Conservation (phyloP, 1,140 invertebrate species). For the Diorhabda sublineata region DNA sequence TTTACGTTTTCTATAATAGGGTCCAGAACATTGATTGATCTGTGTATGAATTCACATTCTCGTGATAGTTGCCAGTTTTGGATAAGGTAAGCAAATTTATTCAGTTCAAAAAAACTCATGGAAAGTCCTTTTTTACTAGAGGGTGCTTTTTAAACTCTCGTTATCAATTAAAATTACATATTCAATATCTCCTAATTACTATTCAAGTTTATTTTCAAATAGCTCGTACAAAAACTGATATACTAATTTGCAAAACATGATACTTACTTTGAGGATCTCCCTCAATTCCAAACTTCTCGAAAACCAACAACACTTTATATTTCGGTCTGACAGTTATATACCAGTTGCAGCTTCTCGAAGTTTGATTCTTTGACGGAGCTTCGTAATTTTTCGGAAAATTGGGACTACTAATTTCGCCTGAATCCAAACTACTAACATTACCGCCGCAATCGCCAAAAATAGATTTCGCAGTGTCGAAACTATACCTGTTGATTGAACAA, state of each 20-base stretch:
- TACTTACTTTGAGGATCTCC: constrained; percentile 75
- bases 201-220: too few relatives aligned
- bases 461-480: constrained; percentile 81
- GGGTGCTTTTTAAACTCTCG: too few relatives aligned
- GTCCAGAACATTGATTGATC: too few relatives aligned
- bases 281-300: constrained; percentile 83
- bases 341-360: constrained; percentile 88
- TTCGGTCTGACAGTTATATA: constrained; percentile 78
- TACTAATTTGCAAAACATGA: neutral
- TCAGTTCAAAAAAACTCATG: too few relatives aligned
- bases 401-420: constrained; percentile 78
- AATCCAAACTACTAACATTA: constrained; percentile 79
- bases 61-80: too few relatives aligned
- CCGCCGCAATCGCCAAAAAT: constrained; percentile 89
- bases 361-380: constrained; percentile 65
- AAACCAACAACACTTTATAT: constrained; percentile 80
- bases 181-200: too few relatives aligned
- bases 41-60: too few relatives aligned
- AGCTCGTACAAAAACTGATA: too few relatives aligned
- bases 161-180: too few relatives aligned
- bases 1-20: too few relatives aligned
- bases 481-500: constrained; percentile 52
- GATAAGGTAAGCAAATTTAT: too few relatives aligned
- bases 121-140: too few relatives aligned
- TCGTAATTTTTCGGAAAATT: constrained; percentile 84